A percentile compares a stretch with the other conserved stretches of the same genome.
These are phyloP conservation scores for Dasysyrphus tricinctus DNA, from an alignment of 2,888 invertebrate genomes.

Conservation along the genomic window DNA sequence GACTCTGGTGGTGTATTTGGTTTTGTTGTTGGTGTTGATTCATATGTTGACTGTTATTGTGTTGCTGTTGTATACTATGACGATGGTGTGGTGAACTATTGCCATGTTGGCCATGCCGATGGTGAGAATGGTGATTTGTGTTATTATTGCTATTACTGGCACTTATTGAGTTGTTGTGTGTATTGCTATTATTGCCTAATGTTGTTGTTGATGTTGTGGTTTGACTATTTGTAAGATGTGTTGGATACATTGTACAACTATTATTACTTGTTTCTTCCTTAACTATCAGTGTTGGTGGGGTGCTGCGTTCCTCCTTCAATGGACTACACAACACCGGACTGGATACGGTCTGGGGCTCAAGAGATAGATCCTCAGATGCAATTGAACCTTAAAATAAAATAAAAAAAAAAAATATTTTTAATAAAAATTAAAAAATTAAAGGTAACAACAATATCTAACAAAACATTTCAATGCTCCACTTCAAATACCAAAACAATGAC, in stretches of 20 bases:
- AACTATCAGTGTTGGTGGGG: constrained; percentile 87
- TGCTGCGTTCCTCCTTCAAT: constrained; percentile 87
- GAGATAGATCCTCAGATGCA: constrained; percentile 91
- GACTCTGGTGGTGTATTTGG: constrained; percentile 79
- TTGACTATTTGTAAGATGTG: constrained; percentile 78
- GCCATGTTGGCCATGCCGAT: constrained; percentile 76
- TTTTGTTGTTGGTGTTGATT: constrained; percentile 76
- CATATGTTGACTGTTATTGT: constrained; percentile 76
- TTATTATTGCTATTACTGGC: constrained; percentile 78
- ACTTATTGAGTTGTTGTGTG: constrained; percentile 79
- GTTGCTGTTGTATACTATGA: constrained; percentile 78
- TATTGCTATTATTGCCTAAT: constrained; percentile 80
- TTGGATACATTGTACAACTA: constrained; percentile 85
- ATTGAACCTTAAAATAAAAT: constrained; percentile 88
- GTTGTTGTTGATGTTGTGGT: constrained; percentile 80
- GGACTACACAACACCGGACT: constrained; percentile 85
- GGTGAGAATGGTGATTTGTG: constrained; percentile 77
- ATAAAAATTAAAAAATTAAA: constrained; percentile 34
- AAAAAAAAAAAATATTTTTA: constrained; percentile 50
- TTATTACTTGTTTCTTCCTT: constrained; percentile 91
- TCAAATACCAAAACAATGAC: neutral
- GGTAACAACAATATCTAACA: constrained; percentile 22
- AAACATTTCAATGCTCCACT: neutral
- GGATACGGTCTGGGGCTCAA: constrained; percentile 85
- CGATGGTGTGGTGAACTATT: constrained; percentile 76